Conservation (phyloP, 2,113 vertebrate species). For the Astur gentilis region DNA sequence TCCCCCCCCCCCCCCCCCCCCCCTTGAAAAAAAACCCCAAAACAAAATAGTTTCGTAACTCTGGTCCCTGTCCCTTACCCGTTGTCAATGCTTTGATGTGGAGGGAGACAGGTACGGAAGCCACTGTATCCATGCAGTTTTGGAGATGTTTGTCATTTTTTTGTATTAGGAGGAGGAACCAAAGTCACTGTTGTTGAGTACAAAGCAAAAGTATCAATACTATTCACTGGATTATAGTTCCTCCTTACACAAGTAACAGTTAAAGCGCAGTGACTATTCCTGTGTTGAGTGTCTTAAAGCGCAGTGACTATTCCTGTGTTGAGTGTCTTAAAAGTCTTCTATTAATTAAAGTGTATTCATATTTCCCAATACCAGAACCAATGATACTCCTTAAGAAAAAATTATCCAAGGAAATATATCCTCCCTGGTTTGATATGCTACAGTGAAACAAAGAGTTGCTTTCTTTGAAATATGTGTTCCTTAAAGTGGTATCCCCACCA, state of each 20-base stretch:
- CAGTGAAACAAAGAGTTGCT: background rate
- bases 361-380: background rate
- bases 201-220: background rate
- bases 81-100: background rate
- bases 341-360: background rate
- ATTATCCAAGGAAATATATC: background rate
- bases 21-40: too few relatives aligned
- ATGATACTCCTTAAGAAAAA: background rate
- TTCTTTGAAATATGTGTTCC: background rate
- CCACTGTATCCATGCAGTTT: background rate
- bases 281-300: background rate
- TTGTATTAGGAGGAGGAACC: background rate
- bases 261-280: background rate
- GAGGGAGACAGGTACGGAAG: background rate
- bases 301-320: background rate
- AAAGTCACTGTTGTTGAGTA: background rate
- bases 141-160: background rate
- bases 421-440: background rate
- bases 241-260: background rate
- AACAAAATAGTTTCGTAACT: fast-evolving
- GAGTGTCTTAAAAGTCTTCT: background rate
- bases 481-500: background rate
- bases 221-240: background rate
- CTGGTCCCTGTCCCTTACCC: background rate
- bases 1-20: too few relatives aligned